Percentiles rank a stretch among this genome's conserved stretches.
Conservation (phyloP, 2,888 invertebrate species). For the Nymphalis polychloros region DNA sequence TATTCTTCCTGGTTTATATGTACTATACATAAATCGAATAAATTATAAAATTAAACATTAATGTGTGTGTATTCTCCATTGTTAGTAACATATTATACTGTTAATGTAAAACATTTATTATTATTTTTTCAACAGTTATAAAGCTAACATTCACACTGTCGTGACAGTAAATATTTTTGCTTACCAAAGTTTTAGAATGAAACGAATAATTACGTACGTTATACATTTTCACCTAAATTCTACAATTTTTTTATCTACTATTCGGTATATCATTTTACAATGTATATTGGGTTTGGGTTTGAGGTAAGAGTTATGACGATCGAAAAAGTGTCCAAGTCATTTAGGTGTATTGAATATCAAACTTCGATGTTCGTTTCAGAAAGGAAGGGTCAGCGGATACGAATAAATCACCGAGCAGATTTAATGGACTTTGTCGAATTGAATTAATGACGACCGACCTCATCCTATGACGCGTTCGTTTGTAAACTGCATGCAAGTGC, state of each 20-base stretch:
- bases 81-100: too few species aligned
- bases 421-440: conserved; percentile 44
- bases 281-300: background rate
- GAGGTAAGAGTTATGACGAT: conserved; percentile 2
- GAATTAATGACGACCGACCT: conserved; percentile 42
- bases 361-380: conserved; percentile 14
- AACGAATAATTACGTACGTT: background rate
- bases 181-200: background rate
- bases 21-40: too few species aligned
- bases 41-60: too few species aligned
- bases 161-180: too few species aligned
- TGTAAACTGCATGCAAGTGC: conserved; percentile 2
- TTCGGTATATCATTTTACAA: background rate
- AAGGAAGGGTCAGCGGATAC: conserved; percentile 23
- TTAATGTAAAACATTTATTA: too few species aligned
- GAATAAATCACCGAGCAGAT: conserved; percentile 45
- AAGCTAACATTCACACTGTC: too few species aligned
- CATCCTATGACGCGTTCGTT: conserved; percentile 26
- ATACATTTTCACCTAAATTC: background rate
- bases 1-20: too few species aligned
- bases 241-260: background rate
- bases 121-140: too few species aligned
- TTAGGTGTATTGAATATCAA: conserved; percentile 28
- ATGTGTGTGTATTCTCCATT: too few species aligned
- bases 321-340: conserved; percentile 21